Conservation (phyloP, 2,888 invertebrate genomes). For the Drosophila hawaiiensis region DNA sequence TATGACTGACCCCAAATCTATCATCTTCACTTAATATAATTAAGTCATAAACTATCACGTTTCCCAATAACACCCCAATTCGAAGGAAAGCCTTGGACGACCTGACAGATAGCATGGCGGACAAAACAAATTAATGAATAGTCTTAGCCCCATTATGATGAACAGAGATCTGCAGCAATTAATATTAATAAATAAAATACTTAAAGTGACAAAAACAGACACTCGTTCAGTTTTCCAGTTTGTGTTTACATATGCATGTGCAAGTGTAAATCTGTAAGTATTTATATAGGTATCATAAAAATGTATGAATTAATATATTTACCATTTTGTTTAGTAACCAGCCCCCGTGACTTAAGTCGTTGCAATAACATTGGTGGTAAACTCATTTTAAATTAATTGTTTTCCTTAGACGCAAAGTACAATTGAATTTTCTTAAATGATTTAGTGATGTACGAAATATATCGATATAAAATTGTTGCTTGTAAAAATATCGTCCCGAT, state of each 20-base stretch:
- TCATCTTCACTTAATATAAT: neutral
- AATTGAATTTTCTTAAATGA: neutral
- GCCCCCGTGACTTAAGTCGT: slow-evolving; percentile 57
- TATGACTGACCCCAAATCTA: neutral
- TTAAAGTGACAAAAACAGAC: neutral
- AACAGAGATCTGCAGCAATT: neutral
- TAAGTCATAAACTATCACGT: neutral
- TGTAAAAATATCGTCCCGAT: neutral
- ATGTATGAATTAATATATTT: neutral
- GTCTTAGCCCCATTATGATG: neutral
- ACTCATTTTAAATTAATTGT: slow-evolving; percentile 43
- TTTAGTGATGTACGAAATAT: neutral
- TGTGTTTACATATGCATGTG: neutral
- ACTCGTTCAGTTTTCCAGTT: neutral
- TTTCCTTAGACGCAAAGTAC: neutral
- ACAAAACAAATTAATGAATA: neutral
- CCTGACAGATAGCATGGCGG: neutral
- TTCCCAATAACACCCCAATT: neutral
- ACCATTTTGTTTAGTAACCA: slow-evolving; percentile 51
- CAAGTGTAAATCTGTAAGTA: neutral
- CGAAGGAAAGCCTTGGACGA: neutral
- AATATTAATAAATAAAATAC: neutral
- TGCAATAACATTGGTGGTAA: slow-evolving; percentile 63
- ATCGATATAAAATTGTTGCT: neutral
- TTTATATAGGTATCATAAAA: neutral